Conservation (phyloP, 2,888 invertebrate species). For the Periphyllus acericola region DNA sequence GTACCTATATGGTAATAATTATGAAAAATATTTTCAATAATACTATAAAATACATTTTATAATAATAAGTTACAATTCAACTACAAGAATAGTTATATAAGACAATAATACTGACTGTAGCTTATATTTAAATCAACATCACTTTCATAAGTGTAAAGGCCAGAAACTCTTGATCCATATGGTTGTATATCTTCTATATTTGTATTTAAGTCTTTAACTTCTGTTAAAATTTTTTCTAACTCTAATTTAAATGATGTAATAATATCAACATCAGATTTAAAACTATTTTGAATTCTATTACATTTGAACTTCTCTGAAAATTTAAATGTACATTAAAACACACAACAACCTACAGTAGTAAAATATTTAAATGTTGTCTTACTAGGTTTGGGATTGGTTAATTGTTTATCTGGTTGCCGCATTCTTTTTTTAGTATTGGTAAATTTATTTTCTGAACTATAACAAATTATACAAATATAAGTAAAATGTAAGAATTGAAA, state of each 20-base stretch:
- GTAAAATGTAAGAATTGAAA: background rate
- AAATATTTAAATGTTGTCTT: constrained; percentile 2
- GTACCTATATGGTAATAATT: too few relatives aligned
- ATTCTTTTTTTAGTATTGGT: constrained; percentile 2
- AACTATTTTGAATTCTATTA: background rate
- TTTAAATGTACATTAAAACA: constrained; percentile 7
- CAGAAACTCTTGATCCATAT: constrained; percentile 57
- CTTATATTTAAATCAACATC: constrained; percentile 50
- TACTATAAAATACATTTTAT: too few relatives aligned
- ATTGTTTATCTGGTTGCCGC: background rate
- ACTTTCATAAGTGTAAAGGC: constrained; percentile 24
- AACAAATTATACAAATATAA: constrained; percentile 1
- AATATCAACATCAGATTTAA: constrained; percentile 1
- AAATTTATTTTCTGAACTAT: constrained; percentile 6
- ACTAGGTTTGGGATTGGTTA: background rate
- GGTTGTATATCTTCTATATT: constrained; percentile 46
- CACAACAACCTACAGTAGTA: background rate
- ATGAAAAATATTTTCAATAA: too few relatives aligned
- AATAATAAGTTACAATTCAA: too few relatives aligned
- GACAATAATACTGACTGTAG: constrained; percentile 14
- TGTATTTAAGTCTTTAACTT: background rate
- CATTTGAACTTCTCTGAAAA: constrained; percentile 38
- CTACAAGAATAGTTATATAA: background rate
- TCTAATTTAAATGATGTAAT: constrained; percentile 13
- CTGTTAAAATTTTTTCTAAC: constrained; percentile 26